A percentile compares a stretch with the other conserved stretches of the same genome.
phyloP scores from a whole-genome alignment of 2,888 invertebrate species.

The Ennomos erosarius region DNA sequence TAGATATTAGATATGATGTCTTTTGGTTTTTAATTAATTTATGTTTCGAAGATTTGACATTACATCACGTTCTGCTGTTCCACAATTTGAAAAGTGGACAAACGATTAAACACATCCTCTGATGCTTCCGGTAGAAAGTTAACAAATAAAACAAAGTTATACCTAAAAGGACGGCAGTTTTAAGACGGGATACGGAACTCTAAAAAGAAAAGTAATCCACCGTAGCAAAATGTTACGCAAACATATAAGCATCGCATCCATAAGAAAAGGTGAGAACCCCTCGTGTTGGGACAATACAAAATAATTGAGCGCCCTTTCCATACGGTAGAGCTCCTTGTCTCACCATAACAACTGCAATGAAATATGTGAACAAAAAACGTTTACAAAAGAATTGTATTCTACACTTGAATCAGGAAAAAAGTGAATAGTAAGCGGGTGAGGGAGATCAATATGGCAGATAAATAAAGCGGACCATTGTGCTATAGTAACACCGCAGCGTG shows the following conservation, averaged over 20 bases:
- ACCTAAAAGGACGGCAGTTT: too few relatives aligned
- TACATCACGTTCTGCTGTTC: slow-evolving; percentile 14
- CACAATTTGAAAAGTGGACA: not conserved
- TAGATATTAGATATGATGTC: too few relatives aligned
- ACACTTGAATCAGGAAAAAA: slow-evolving; percentile 62
- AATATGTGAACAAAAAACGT: slow-evolving; percentile 77
- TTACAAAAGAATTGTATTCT: slow-evolving; percentile 72
- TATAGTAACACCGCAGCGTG: slow-evolving; percentile 48
- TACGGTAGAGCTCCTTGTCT: slow-evolving; percentile 63
- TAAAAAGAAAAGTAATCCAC: slow-evolving; percentile 8
- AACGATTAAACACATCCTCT: too few relatives aligned
- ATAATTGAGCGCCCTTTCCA: slow-evolving; percentile 71
- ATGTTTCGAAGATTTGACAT: not conserved
- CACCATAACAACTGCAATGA: slow-evolving; percentile 63
- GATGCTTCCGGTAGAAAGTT: too few relatives aligned
- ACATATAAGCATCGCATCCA: slow-evolving; percentile 41
- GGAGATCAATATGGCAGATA: slow-evolving; percentile 77
- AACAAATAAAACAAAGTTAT: too few relatives aligned
- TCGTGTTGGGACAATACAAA: slow-evolving; percentile 55
- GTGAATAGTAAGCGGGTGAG: slow-evolving; percentile 57
- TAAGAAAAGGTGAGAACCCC: slow-evolving; percentile 41
- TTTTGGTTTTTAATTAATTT: too few relatives aligned
- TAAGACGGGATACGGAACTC: too few relatives aligned
- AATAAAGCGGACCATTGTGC: slow-evolving; percentile 72
- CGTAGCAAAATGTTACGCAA: slow-evolving; percentile 51